phyloP scores from a whole-genome alignment of 2,113 vertebrate genomes.

The Ploceus nigricollis region DNA sequence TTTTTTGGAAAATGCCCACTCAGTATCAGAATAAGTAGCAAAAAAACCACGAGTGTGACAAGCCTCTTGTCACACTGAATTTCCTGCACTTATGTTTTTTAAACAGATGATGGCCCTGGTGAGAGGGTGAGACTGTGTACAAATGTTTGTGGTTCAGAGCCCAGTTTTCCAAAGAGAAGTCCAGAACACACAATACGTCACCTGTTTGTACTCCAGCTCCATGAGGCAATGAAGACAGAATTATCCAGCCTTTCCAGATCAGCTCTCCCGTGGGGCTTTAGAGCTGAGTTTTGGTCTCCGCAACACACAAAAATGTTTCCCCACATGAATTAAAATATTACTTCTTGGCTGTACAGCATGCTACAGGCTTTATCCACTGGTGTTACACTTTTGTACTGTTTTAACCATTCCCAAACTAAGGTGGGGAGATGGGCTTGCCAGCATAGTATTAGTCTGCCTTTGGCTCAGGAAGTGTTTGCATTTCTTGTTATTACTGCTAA shows the following conservation, averaged over 20 bases:
- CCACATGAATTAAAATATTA: slow-evolving; percentile 57
- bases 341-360: slow-evolving; percentile 47
- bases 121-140: slow-evolving; percentile 53
- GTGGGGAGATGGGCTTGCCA: slow-evolving; percentile 11
- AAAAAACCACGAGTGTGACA: background rate
- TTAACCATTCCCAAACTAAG: slow-evolving; percentile 39
- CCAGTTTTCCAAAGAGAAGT: slow-evolving; percentile 59
- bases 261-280: slow-evolving; percentile 1
- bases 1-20: background rate
- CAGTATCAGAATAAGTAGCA: background rate
- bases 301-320: slow-evolving; percentile 52
- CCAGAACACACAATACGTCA: slow-evolving; percentile 64
- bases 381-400: slow-evolving; percentile 42
- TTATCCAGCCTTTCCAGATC: slow-evolving; percentile 58
- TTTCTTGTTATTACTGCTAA: slow-evolving; percentile 16
- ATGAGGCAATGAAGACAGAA: slow-evolving; percentile 55
- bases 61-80: background rate
- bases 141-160: slow-evolving; percentile 59
- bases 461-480: slow-evolving; percentile 18
- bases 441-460: background rate
- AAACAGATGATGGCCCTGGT: slow-evolving; percentile 18
- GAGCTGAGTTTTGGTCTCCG: slow-evolving; percentile 32
- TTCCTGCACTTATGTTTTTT: slow-evolving; percentile 10
- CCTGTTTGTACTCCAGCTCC: slow-evolving; percentile 62
- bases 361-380: slow-evolving; percentile 52